A percentile compares a stretch with the other conserved stretches of the same genome.
phyloP scores from a whole-genome alignment of 2,797 vertebrate genomes.

The Sardinella longiceps region DNA sequence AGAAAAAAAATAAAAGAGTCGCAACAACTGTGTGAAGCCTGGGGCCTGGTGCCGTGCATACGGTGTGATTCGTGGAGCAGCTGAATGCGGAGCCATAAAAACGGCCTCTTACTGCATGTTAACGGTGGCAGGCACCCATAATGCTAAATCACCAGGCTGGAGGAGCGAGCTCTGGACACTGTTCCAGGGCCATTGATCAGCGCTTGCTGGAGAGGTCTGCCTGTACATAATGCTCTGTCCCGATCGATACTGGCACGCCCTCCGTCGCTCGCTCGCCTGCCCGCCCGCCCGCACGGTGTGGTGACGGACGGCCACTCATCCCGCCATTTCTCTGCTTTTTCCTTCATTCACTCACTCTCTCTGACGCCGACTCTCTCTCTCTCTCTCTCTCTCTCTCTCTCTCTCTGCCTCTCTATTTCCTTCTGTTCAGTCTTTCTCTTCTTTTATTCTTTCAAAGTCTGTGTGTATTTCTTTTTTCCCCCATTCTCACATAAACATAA shows the following conservation, averaged over 20 bases:
- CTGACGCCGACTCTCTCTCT: background rate
- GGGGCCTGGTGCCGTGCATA: background rate
- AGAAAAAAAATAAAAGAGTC: background rate
- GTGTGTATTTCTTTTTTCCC: too few species aligned
- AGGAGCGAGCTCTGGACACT: slow-evolving; percentile 38
- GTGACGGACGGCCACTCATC: slow-evolving; percentile 1
- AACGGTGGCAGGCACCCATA: slow-evolving; percentile 49
- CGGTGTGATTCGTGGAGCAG: background rate
- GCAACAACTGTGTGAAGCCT: background rate
- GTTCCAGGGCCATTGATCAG: slow-evolving; percentile 43
- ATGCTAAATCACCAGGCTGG: slow-evolving; percentile 53
- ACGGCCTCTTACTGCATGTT: slow-evolving; percentile 41
- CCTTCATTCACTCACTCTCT: background rate
- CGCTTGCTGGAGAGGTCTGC: slow-evolving; percentile 35
- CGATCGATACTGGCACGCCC: slow-evolving; percentile 55
- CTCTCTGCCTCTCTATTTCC: background rate
- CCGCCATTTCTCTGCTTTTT: slow-evolving; percentile 7
- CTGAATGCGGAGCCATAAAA: slow-evolving; percentile 41
- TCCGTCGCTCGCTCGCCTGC: slow-evolving; percentile 37
- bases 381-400: background rate
- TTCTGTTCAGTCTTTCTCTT: too few species aligned
- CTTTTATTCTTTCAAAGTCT: too few species aligned
- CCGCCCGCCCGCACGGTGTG: slow-evolving; percentile 27
- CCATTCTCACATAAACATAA: too few species aligned
- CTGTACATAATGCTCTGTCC: slow-evolving; percentile 48